These are phyloP conservation scores for Dreissena rostriformis DNA, from an alignment of 1,140 invertebrate species.

Conservation along the genomic window DNA sequence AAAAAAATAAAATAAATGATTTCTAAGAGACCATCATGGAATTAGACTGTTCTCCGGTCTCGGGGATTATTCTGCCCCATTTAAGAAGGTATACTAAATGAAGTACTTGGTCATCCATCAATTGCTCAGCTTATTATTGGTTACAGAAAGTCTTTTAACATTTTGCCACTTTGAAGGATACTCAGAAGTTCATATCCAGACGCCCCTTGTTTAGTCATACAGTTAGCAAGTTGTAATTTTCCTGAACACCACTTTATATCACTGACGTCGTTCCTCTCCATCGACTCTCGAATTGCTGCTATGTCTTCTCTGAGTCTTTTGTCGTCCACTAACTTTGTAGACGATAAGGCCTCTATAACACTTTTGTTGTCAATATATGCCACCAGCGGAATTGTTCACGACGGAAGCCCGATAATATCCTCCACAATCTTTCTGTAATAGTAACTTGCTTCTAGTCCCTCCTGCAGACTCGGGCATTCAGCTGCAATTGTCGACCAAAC, in stretches of 20 bases:
- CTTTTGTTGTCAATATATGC: constrained; percentile 53
- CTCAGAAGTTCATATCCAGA: neutral
- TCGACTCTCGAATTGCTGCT: neutral
- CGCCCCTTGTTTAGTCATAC: constrained; percentile 23
- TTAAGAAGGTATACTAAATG: too few species aligned
- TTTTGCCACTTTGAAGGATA: neutral
- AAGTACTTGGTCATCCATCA: too few species aligned
- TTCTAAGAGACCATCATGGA: too few species aligned
- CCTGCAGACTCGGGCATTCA: neutral
- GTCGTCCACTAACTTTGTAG: too few species aligned
- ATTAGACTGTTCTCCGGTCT: too few species aligned
- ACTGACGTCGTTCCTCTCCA: neutral
- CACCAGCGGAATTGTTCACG: constrained; percentile 3
- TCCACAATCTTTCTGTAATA: neutral
- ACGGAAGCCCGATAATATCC: neutral
- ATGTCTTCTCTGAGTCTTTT: constrained; percentile 24
- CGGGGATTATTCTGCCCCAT: too few species aligned
- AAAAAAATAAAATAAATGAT: too few species aligned
- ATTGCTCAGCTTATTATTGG: too few species aligned
- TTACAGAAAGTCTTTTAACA: neutral
- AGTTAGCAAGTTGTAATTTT: constrained; percentile 2
- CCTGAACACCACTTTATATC: constrained; percentile 44
- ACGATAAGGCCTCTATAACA: constrained; percentile 39
- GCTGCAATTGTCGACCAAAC: constrained; percentile 33
- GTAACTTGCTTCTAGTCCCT: constrained; percentile 14